These are phyloP conservation scores for silkworm (Bombyx mori) DNA, from an alignment of 1,140 invertebrate genomes.

Conservation along the genomic window DNA sequence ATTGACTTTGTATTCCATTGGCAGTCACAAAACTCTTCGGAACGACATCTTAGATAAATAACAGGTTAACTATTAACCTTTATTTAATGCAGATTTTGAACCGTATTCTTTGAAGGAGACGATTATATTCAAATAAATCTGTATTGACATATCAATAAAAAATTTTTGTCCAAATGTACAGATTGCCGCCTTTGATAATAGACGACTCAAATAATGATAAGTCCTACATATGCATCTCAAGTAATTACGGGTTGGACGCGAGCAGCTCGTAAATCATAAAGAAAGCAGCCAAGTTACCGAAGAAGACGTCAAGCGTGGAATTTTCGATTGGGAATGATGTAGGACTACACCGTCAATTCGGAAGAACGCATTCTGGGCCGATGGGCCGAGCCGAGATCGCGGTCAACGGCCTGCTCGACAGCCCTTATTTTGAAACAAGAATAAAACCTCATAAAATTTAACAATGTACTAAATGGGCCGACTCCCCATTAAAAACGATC, in stretches of 20 bases:
- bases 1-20: too few species aligned
- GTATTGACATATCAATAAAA: too few species aligned
- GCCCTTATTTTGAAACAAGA: conserved; percentile 30
- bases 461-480: conserved; percentile 30
- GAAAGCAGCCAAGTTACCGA: conserved; percentile 50
- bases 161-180: too few species aligned
- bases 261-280: conserved; percentile 51
- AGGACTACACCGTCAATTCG: conserved; percentile 46
- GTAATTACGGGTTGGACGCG: conserved; percentile 32
- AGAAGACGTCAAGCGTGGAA: conserved; percentile 61
- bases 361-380: conserved; percentile 61
- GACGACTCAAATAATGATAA: too few species aligned
- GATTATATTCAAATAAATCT: too few species aligned
- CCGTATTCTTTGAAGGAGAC: too few species aligned
- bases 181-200: too few species aligned
- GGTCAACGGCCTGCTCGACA: conserved; percentile 51
- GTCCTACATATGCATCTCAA: background rate
- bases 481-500: conserved; percentile 6
- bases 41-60: too few species aligned
- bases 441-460: conserved; percentile 23
- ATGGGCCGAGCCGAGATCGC: conserved; percentile 40
- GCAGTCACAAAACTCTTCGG: too few species aligned
- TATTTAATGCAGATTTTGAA: too few species aligned
- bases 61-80: too few species aligned
- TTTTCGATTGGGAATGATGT: conserved; percentile 60